Percentiles rank a stretch among this genome's conserved stretches.
Conservation (phyloP, 2,113 vertebrate species). For the Phalacrocorax brasilianus region DNA sequence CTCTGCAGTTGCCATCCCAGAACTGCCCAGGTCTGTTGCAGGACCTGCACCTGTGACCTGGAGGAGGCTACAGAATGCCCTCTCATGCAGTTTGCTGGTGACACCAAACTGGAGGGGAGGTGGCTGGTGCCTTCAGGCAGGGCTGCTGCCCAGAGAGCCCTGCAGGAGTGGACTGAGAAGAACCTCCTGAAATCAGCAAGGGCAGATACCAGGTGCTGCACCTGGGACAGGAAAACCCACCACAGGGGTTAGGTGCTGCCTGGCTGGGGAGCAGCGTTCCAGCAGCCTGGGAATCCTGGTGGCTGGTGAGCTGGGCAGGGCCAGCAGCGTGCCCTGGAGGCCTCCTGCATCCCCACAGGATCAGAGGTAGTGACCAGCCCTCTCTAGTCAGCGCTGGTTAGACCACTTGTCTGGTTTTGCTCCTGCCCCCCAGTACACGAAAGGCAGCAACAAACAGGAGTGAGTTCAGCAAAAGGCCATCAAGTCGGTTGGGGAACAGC, state of each 20-base stretch:
- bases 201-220: not conserved
- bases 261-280: not conserved
- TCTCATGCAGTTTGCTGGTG: not conserved
- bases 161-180: not conserved
- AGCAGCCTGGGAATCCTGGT: not conserved
- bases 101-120: not conserved
- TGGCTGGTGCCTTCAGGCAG: not conserved
- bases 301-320: not conserved
- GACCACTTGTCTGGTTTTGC: not conserved
- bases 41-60: not conserved
- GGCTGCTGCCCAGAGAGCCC: not conserved
- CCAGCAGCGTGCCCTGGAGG: not conserved
- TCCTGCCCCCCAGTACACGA: rapidly evolving
- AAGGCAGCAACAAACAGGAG: rapidly evolving
- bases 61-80: not conserved
- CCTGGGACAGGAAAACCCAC: not conserved
- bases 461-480: not conserved
- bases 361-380: not conserved
- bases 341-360: not conserved
- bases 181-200: not conserved
- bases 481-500: rapidly evolving
- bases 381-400: not conserved
- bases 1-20: not conserved
- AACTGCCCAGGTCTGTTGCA: not conserved
- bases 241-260: not conserved